These are phyloP conservation scores for Gallinago stenura DNA, from an alignment of 2,797 vertebrate species.

Conservation along the genomic window DNA sequence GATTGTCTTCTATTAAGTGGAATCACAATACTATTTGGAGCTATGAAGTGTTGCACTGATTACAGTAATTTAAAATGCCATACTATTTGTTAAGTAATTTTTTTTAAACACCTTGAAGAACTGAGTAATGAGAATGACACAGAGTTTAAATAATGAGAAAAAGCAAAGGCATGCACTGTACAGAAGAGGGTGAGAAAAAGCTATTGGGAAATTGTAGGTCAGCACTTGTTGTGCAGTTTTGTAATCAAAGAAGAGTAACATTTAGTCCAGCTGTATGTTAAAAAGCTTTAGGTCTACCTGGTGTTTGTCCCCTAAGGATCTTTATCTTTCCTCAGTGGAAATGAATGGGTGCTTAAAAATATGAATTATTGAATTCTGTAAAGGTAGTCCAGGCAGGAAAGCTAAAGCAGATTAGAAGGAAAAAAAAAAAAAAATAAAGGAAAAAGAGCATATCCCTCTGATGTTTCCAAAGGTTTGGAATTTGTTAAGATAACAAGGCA, in stretches of 20 bases:
- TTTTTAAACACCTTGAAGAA: neutral
- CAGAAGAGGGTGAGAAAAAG: neutral
- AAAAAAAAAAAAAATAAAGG: neutral
- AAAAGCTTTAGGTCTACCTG: neutral
- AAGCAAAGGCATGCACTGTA: neutral
- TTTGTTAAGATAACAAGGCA: slow-evolving; percentile 39
- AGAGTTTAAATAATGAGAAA: neutral
- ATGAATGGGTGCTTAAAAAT: neutral
- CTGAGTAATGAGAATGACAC: neutral
- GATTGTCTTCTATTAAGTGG: neutral
- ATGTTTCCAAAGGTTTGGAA: slow-evolving; percentile 34
- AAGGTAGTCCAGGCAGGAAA: neutral
- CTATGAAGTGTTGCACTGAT: neutral
- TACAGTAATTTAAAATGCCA: neutral
- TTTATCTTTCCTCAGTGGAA: neutral
- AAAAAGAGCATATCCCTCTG: neutral
- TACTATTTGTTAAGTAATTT: neutral
- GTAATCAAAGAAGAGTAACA: neutral
- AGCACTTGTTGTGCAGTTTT: neutral
- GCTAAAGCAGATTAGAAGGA: neutral
- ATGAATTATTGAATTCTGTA: slow-evolving; percentile 17
- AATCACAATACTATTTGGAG: neutral
- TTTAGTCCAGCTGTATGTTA: neutral
- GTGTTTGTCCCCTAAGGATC: neutral
- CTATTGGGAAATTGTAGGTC: neutral